Evolutionary conservation across 2,113 vertebrate genomes (phyloP), one percentile per base, ranked within the genome.

Genomic region (Xyliphius kryptos): DNA sequence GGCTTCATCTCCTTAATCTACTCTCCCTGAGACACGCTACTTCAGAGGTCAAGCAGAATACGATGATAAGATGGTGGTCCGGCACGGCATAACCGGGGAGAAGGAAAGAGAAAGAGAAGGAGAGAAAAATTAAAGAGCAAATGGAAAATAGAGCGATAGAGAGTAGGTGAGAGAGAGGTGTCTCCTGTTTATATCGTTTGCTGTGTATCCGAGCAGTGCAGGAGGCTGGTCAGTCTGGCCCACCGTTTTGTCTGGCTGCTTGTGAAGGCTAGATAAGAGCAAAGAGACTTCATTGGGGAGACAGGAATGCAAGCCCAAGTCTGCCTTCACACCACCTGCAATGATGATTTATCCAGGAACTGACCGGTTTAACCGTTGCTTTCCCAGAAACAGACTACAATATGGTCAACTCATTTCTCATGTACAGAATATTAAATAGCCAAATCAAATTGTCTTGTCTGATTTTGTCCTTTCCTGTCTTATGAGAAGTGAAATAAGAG

Each of bases 261-360:
- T 43, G 26, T 38, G 12, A 37, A 21, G 38, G 13, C 47, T 21
- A 37, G 71, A 73, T 69, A 69, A 69, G 56, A 46, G n/a, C n/a
- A n/a, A n/a, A n/a, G n/a, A n/a, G n/a, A n/a, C n/a, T n/a, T n/a
- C n/a, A n/a, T n/a, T n/a, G n/a, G n/a, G n/a, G n/a, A 38, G n/a
- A n/a, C n/a, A n/a, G n/a, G n/a, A n/a, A n/a, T n/a, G n/a, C n/a
- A n/a, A n/a, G n/a, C n/a, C n/a, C n/a, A n/a, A n/a, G n/a, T n/a
- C 50, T 38, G 14, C 37, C 49, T 17, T 43, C 54, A 9, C 26
- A 19, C 22, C 22, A 13, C 26, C 57, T 17, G 15, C 21, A 3
- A 36, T 9, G 8, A 17, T 20, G 20, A 15, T 37, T 16, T 14
- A n/a, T n/a, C n/a, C n/a, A n/a, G n/a, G n/a, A n/a, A n/a, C n/a